Base-by-base conservation (phyloP, 2,113 vertebrate genomes). In the Micromys minutus region DNA sequence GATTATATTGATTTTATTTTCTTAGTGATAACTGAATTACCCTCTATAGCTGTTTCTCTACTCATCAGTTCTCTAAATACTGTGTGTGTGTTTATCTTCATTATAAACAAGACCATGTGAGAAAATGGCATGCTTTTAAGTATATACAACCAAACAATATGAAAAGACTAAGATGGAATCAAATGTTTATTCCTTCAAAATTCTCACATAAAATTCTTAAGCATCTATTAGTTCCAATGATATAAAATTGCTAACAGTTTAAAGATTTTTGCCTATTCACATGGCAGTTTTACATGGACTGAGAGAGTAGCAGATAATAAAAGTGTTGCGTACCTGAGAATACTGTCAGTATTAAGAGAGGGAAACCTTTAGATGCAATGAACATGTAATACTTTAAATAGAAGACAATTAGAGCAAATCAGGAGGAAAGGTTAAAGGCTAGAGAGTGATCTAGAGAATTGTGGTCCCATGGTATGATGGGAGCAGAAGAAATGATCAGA, bases 281-380 rank as follows among this genome's bases (percentile, higher is more conserved):
- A 36, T 75, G 45, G 22, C 8, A 80, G 69, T 50, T 61, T 94
- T 4, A 39, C 39, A 42, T 74, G 52, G n/a, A 9, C 86, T 21
- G 84, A 83, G 67, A 92, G 87, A 74, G 50, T 80, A 39, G 1
- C 52, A 91, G 52, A 77, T 77, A 89, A 76, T 89, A 81, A 86
- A 59, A 55, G 34, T 6, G 74, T 61, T 83, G 7, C 34, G 31
- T 39, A 31, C 55, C 55, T 69, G 80, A 71, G 2, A 94, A 74
- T 77, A 79, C 8, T 71, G 5, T 90, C 61, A 36, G 24, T 84
- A 87, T 87, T 87, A 63, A 92, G 86, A 47, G 80, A n/a, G 12
- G 7, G 29, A 79, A 80, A 55, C 0, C 7, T 63, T 90, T 29
- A 88, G 69, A 55, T 12, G 65, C 5, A 2, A 9, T 76, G 26